phyloP scores from a whole-genome alignment of 2,888 invertebrate species.

The Rhingia rostrata region DNA sequence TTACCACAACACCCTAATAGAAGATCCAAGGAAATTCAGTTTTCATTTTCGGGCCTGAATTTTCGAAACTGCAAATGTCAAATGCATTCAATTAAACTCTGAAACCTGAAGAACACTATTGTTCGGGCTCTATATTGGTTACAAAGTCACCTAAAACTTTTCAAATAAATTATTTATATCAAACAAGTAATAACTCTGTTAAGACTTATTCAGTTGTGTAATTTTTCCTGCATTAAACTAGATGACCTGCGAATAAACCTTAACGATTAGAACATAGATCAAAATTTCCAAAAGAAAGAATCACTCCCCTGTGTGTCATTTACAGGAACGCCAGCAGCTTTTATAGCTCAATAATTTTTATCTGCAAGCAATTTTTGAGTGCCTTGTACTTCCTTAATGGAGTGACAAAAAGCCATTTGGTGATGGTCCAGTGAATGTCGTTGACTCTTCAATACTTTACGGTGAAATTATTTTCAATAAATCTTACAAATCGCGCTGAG shows the following conservation, averaged over 20 bases:
- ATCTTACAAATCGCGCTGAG: conserved; percentile 7
- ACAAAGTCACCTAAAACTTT: too few species aligned
- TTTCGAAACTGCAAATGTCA: too few species aligned
- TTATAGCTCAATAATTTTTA: conserved; percentile 68
- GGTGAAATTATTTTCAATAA: conserved; percentile 36
- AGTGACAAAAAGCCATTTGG: conserved; percentile 58
- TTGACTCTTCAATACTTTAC: conserved; percentile 29
- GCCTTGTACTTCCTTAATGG: conserved; percentile 62
- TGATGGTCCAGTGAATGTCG: conserved; percentile 37
- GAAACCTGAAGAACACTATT: too few species aligned
- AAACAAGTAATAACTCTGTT: too few species aligned
- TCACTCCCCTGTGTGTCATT: conserved; percentile 61
- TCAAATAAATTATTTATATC: too few species aligned
- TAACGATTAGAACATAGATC: conserved; percentile 57
- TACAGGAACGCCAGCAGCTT: conserved; percentile 32
- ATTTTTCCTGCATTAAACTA: background rate
- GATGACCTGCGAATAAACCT: conserved; percentile 15
- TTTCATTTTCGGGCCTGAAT: too few species aligned
- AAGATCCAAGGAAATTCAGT: too few species aligned
- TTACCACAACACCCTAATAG: too few species aligned
- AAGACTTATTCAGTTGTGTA: background rate
- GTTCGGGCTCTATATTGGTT: too few species aligned
- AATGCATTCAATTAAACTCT: too few species aligned
- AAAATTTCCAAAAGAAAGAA: conserved; percentile 33
- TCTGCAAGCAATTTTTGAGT: conserved; percentile 58